Evolutionary conservation across 2,113 vertebrate species (phyloP), one percentile per base, ranked within the genome.

Genomic region (Alces alces): DNA sequence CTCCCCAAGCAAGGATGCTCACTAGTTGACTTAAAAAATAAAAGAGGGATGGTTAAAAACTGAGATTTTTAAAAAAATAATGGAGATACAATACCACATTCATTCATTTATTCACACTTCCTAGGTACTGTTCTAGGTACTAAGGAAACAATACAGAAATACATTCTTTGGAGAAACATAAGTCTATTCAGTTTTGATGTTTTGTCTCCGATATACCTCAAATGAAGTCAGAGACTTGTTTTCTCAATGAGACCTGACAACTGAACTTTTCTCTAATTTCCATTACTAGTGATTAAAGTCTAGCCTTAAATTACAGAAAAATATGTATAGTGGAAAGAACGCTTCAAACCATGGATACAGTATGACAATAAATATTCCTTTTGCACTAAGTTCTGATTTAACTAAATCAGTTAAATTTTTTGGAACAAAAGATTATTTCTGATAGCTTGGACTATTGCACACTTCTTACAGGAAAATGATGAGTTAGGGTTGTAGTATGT

Each of bases 381-480:
- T 96, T 93, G 27, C 55, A 92, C 96, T 93, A 15, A 90, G 10
- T 47, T 91, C n/a, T 60, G 64, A 95, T 96, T 96, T 97, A 84
- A 94, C 27, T 97, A 64, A 95, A 89, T 93, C 66, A 95, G 93
- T 88, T 95, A 79, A 9, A 93, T 36, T 93, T 97, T 98, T 57
- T 58, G 96, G 39, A 55, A 84, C 10, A 27, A 73, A 96, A 97
- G 23, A 96, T 97, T 36, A 93, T 97, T 98, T 95, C 80, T 96
- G 86, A 92, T 33, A 95, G 12, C 80, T 94, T 83, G 64, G 52
- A 97, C 80, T 87, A 89, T 64, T 94, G 97, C 73, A 36, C 76
- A 93, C 97, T 89, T 89, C 39, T 97, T 36, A 55, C 97, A 86
- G 43, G 6, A 98, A 96, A 95, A 93, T n/a, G 76, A 78, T 60